Base-by-base conservation (phyloP, 2,888 invertebrate species). In the Synergus gifuensis region DNA sequence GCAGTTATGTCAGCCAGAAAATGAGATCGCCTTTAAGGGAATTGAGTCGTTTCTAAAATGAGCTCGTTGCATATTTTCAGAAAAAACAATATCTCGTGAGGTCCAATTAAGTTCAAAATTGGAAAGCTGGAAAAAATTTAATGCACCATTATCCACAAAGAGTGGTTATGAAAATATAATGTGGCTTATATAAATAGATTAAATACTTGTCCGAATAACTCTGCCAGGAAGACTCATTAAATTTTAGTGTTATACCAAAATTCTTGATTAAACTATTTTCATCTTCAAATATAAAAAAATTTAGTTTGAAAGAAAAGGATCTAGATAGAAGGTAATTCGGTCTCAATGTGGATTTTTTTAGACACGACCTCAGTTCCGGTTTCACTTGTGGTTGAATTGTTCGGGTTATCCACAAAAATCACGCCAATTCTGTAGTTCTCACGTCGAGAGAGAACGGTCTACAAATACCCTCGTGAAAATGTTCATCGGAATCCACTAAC, bases 1-100 rank as follows among this genome's bases (percentile, higher is more conserved):
- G 73, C 54, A 22, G 49, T 73, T 73, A 73, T 49, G 54, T 49
- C 73, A 49, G 49, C 49, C 73, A 49, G 73, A 73, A 73, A 73
- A 73, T 73, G 73, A 73, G 49, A 73, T 54, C 49, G 73, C 49
- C 54, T 46, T 49, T 73, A 28, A 73, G 22, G 16, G n/a, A 3
- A 46, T 44, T 22, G 18, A 8, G 49, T 40, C 36, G n/a, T 36
- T 36, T 28, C 36, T 54, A 18, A 42, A 64, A 64, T 64, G 64
- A 2, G 64, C 18, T 64, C n/a, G 4, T 42, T 16, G 36, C 9
- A n/a, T 64, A 18, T 42, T 40, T 54, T 46, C 14, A 12, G 46
- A 46, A 28, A 62, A 62, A 62, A 18, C 60, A 62, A 18, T 22
- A 18, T 7, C 5, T 62, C 60, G 28, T 62, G 9, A 62, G 4